Conservation (phyloP, 2,797 vertebrate genomes). For the Anas georgica region DNA sequence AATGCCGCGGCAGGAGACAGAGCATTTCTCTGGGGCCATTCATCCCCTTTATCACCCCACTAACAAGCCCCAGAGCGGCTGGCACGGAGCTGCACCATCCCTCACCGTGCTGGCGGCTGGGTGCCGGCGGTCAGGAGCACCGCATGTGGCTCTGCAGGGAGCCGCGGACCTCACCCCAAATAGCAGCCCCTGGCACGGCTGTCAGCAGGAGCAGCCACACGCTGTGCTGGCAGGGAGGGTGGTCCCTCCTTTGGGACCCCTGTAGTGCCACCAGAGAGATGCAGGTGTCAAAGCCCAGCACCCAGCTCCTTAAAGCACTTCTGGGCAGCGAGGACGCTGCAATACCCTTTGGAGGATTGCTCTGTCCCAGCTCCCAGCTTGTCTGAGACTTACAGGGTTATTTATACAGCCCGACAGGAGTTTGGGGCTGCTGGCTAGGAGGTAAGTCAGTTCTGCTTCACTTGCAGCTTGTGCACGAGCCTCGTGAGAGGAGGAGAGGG, state of each 20-base stretch:
- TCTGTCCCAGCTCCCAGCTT: neutral
- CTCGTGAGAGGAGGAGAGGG: neutral
- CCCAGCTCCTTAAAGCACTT: neutral
- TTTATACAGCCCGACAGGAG: neutral
- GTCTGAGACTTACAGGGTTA: neutral
- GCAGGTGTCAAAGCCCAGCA: neutral
- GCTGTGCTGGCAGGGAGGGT: neutral
- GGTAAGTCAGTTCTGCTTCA: slow-evolving; percentile 43
- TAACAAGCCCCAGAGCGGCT: slow-evolving; percentile 59
- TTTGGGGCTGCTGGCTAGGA: neutral
- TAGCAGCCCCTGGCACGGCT: accelerated
- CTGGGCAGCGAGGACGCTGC: neutral
- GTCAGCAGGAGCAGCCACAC: neutral
- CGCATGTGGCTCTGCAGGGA: accelerated
- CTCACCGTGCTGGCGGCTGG: neutral
- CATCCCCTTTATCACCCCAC: slow-evolving; percentile 54
- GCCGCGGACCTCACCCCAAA: accelerated
- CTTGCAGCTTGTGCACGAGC: neutral
- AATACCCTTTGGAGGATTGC: neutral
- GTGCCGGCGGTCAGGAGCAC: neutral
- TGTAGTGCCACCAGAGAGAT: neutral
- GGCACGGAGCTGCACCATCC: slow-evolving; percentile 5
- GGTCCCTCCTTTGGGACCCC: accelerated
- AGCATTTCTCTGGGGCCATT: slow-evolving; percentile 56
- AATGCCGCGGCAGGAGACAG: slow-evolving; percentile 44